Evolutionary conservation across 2,113 vertebrate species (phyloP).

Genomic region (Cynoglossus semilaevis): DNA sequence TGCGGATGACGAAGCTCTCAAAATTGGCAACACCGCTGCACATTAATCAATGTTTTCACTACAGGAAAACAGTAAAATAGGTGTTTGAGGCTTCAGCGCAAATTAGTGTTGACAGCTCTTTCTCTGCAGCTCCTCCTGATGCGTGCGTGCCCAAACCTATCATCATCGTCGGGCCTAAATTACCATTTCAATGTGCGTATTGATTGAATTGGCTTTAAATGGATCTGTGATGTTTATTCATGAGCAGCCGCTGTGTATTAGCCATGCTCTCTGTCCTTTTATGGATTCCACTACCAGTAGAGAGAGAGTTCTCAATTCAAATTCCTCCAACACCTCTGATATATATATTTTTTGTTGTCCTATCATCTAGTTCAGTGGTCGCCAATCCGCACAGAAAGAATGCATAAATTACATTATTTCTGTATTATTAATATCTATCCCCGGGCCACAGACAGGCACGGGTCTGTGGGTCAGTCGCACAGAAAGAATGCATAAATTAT

Average conservation of each 20-base stretch:
- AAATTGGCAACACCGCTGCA: neutral
- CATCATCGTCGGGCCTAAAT: conserved; percentile 34
- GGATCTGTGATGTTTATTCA: conserved; percentile 28
- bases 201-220: conserved; percentile 33
- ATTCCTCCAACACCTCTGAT: conserved; percentile 16
- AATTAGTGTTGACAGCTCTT: conserved; percentile 35
- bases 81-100: conserved; percentile 11
- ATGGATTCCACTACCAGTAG: conserved; percentile 9
- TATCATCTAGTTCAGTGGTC: too few relatives aligned
- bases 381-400: too few relatives aligned
- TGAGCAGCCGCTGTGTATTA: conserved; percentile 21
- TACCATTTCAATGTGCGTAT: conserved; percentile 23
- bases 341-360: conserved; percentile 18
- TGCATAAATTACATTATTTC: too few relatives aligned
- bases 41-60: conserved; percentile 26
- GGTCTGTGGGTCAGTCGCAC: too few relatives aligned
- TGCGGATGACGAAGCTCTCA: neutral
- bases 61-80: conserved; percentile 5
- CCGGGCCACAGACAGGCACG: too few relatives aligned
- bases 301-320: conserved; percentile 26
- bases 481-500: too few relatives aligned
- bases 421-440: too few relatives aligned
- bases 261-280: conserved; percentile 9
- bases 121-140: neutral
- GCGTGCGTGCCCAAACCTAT: conserved; percentile 29